Percentiles rank a stretch among this genome's conserved stretches.
phyloP scores from a whole-genome alignment of 2,797 vertebrate species.

The Cygnus olor region DNA sequence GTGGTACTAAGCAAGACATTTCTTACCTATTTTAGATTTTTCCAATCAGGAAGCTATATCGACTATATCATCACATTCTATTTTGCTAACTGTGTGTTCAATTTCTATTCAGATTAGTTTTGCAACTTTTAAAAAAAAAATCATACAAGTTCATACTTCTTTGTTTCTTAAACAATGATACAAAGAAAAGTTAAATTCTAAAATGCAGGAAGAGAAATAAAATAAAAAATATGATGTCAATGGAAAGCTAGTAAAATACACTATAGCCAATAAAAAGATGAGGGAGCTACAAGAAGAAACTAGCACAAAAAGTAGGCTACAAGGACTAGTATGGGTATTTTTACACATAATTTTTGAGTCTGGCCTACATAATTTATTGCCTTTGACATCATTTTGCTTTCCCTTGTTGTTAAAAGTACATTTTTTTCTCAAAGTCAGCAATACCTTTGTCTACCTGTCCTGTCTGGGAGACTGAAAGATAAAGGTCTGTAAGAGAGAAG shows the following conservation, averaged over 20 bases:
- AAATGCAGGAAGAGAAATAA: constrained; percentile 78
- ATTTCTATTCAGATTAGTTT: neutral
- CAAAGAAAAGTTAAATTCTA: constrained; percentile 75
- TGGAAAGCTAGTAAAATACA: constrained; percentile 81
- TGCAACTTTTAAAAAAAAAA: neutral
- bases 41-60: neutral
- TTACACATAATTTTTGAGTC: constrained; percentile 87
- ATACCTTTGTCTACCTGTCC: constrained; percentile 99
- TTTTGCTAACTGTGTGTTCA: neutral
- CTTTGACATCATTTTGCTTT: constrained; percentile 89
- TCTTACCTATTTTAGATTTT: neutral
- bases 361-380: constrained; percentile 88
- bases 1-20: neutral
- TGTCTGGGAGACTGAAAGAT: constrained; percentile 99
- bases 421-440: constrained; percentile 87
- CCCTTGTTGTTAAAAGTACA: constrained; percentile 86
- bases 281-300: constrained; percentile 78
- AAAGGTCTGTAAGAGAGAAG: constrained; percentile 99
- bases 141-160: neutral
- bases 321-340: constrained; percentile 81
- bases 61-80: neutral
- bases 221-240: constrained; percentile 79
- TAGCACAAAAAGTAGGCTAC: constrained; percentile 83
- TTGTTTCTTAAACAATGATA: constrained; percentile 64
- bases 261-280: constrained; percentile 82